These are phyloP conservation scores for Metaphire vulgaris DNA, from an alignment of 1,140 invertebrate species.

Conservation along the genomic window DNA sequence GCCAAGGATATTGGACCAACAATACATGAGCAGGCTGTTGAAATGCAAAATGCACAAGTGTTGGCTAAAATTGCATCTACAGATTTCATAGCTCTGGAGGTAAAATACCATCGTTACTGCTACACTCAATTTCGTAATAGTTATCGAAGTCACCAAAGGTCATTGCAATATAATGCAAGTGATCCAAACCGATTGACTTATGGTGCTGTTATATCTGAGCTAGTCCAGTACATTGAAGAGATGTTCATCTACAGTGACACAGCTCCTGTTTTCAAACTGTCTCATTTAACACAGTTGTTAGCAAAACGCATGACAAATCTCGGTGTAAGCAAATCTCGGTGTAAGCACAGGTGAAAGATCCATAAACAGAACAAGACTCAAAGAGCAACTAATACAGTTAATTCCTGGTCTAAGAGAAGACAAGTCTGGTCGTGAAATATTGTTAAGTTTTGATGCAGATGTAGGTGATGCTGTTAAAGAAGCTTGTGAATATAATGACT, in stretches of 20 bases:
- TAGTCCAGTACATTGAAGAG: background rate
- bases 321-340: no score
- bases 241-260: background rate
- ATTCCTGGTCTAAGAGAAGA: background rate
- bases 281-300: background rate
- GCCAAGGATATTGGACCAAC: background rate
- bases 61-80: background rate
- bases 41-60: background rate
- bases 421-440: background rate
- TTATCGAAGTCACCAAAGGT: background rate
- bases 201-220: background rate
- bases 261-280: background rate
- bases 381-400: background rate
- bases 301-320: background rate
- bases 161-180: background rate
- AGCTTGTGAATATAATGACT: background rate
- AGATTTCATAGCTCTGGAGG: background rate
- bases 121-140: background rate
- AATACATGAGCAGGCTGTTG: background rate
- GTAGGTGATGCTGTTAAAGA: background rate
- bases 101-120: background rate
- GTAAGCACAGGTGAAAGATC: background rate
- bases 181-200: background rate
- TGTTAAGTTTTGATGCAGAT: background rate
- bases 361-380: background rate